Percentiles rank a stretch among this genome's conserved stretches.
These are phyloP conservation scores for Amphilophus citrinellus DNA, from an alignment of 2,113 vertebrate species.

Conservation along the genomic window DNA sequence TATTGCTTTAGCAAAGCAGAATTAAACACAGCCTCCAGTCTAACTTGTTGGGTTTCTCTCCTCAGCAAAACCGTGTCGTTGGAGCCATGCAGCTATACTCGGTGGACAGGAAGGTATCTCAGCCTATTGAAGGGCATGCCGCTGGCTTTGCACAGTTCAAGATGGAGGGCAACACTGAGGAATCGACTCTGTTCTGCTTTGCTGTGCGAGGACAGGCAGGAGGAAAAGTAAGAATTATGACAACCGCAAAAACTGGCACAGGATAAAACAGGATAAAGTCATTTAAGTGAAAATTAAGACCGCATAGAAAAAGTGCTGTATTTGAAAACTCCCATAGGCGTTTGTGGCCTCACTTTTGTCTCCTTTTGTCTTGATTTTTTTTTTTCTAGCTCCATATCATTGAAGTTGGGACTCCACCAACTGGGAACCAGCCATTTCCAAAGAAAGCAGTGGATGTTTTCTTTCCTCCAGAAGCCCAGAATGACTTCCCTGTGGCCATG, in stretches of 20 bases:
- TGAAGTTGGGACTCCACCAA: slow-evolving; percentile 97
- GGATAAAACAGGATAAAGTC: background rate
- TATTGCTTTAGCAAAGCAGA: too few relatives aligned
- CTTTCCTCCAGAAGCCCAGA: slow-evolving; percentile 98
- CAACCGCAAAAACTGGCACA: background rate
- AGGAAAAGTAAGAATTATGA: slow-evolving; percentile 89
- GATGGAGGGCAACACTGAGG: slow-evolving; percentile 99
- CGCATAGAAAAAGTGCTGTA: background rate
- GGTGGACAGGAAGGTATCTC: slow-evolving; percentile 97
- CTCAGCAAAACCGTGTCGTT: slow-evolving; percentile 98
- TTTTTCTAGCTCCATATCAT: slow-evolving; percentile 93
- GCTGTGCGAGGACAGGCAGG: slow-evolving; percentile 97
- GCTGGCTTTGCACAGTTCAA: slow-evolving; percentile 99
- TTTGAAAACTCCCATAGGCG: background rate
- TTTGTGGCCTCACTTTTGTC: background rate
- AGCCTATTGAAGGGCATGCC: slow-evolving; percentile 97
- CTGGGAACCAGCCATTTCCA: slow-evolving; percentile 97
- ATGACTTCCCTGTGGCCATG: slow-evolving; percentile 99
- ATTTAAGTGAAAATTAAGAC: background rate
- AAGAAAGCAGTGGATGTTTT: slow-evolving; percentile 99
- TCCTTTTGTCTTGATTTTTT: slow-evolving; percentile 5
- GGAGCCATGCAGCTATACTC: slow-evolving; percentile 99
- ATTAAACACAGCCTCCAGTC: rapidly evolving
- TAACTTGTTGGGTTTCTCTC: background rate
- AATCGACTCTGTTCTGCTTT: slow-evolving; percentile 98